These are phyloP conservation scores for Morpho achilles DNA, from an alignment of 2,888 invertebrate species.

Conservation along the genomic window DNA sequence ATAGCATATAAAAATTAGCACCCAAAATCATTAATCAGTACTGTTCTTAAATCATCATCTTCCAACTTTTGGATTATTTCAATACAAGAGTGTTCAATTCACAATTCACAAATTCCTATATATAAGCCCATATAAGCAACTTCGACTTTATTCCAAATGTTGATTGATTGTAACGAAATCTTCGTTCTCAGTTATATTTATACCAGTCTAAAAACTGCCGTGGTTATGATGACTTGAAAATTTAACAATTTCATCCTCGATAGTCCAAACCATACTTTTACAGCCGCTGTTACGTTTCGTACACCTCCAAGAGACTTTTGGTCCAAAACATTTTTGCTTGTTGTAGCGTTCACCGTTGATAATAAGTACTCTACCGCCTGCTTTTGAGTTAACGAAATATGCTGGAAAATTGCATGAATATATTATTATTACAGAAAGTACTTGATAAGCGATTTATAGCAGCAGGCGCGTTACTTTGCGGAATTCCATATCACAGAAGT, in stretches of 20 bases:
- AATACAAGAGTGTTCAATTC: too few species aligned
- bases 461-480: too few species aligned
- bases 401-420: conserved; percentile 13
- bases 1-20: too few species aligned
- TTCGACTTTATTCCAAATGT: too few species aligned
- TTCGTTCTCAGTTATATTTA: not conserved
- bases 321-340: conserved; percentile 23
- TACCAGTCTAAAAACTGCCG: not conserved
- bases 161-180: not conserved
- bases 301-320: conserved; percentile 31
- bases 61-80: too few species aligned
- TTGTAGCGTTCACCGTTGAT: conserved; percentile 35
- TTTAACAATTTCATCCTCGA: conserved; percentile 28
- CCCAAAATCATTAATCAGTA: too few species aligned
- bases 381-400: conserved; percentile 21
- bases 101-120: too few species aligned
- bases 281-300: conserved; percentile 38
- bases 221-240: conserved; percentile 14
- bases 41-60: too few species aligned
- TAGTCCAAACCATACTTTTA: conserved; percentile 37
- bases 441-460: too few species aligned
- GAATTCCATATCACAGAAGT: too few species aligned
- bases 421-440: too few species aligned
- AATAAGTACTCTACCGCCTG: conserved; percentile 29
- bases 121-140: too few species aligned